Conservation (phyloP, 2,888 invertebrate genomes). For the Philaethria dido region DNA sequence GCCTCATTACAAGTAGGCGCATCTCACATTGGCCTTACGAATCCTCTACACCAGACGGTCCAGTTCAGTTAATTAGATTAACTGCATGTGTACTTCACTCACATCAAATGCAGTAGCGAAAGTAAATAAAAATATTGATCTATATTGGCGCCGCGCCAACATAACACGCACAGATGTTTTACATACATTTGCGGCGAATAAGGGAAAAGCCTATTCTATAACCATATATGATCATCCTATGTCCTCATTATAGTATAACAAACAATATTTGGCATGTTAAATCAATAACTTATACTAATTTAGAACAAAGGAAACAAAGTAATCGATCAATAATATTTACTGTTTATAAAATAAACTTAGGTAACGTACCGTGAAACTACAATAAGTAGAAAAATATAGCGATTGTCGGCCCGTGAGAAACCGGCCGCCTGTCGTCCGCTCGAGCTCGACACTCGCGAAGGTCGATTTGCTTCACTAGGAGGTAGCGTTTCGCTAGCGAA, state of each 20-base stretch:
- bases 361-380: constrained; percentile 23
- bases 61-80: constrained; percentile 40
- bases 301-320: background rate
- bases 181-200: constrained; percentile 15
- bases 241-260: background rate
- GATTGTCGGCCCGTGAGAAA: constrained; percentile 72
- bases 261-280: background rate
- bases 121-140: constrained; percentile 38
- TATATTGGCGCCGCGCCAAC: constrained; percentile 56
- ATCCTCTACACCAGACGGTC: too few relatives aligned
- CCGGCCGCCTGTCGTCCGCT: constrained; percentile 72
- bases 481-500: constrained; percentile 64
- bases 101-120: constrained; percentile 35
- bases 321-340: background rate
- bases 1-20: constrained; percentile 69
- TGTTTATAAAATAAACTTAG: constrained; percentile 2
- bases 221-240: background rate
- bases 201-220: constrained; percentile 6
- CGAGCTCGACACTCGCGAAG: constrained; percentile 58
- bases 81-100: constrained; percentile 20
- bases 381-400: constrained; percentile 41
- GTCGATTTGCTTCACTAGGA: constrained; percentile 74
- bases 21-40: too few relatives aligned
- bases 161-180: constrained; percentile 41
- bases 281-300: background rate